Evolutionary conservation across 35 echinoderm and acorn worm genomes (phyloP).

Genomic region (Ophiothrix spiculata): DNA sequence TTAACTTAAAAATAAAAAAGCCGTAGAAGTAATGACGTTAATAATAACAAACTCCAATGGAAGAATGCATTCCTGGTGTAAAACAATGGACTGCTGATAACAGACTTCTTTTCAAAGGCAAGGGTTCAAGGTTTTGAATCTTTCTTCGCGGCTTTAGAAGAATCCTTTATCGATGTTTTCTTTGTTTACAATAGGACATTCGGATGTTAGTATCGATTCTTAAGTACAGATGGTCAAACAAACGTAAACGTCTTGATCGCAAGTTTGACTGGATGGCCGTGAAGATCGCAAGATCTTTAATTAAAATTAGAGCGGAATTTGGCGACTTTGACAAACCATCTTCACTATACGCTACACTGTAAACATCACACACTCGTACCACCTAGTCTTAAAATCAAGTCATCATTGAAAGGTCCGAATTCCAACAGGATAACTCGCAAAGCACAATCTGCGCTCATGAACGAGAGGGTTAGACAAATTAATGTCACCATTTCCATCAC

Average conservation of each 20-base stretch:
- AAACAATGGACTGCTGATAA: no score
- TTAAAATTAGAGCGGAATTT: not conserved
- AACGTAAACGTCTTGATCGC: not conserved
- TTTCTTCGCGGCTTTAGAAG: no score
- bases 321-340: not conserved
- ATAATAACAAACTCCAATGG: no score
- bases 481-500: not conserved
- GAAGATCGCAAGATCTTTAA: not conserved
- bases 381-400: not conserved
- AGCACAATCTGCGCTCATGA: not conserved
- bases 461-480: conserved; percentile 1
- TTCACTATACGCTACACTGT: not conserved
- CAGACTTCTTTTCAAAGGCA: no score
- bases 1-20: no score
- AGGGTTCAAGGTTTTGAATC: no score
- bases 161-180: no score
- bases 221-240: no score
- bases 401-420: not conserved
- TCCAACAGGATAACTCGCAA: not conserved
- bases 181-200: no score
- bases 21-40: no score
- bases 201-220: no score
- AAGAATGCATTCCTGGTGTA: no score
- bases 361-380: not conserved
- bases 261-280: not conserved